Evolutionary conservation across 1,140 invertebrate species (phyloP).

Genomic region (Pogonognathellus flavescens): DNA sequence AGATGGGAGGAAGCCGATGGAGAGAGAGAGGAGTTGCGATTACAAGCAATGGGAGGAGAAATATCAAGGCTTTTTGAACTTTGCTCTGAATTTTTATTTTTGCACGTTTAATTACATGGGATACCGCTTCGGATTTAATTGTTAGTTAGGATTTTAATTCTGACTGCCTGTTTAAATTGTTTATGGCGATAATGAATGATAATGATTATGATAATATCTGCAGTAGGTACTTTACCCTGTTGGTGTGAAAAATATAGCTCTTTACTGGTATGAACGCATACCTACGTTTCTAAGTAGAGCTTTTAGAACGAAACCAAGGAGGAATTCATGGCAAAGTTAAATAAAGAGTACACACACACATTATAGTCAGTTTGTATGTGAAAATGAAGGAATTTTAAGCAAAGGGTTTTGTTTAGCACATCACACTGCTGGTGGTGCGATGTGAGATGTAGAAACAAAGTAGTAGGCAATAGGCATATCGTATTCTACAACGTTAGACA

Average conservation of each 20-base stretch:
- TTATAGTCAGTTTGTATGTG: slow-evolving; percentile 2
- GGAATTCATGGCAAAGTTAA: slow-evolving; percentile 27
- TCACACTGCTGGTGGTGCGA: neutral
- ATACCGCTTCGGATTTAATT: slow-evolving; percentile 42
- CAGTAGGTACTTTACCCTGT: neutral
- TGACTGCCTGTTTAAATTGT: slow-evolving; percentile 7
- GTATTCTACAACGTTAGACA: neutral
- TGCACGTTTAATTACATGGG: slow-evolving; percentile 33
- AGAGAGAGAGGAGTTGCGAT: slow-evolving; percentile 19
- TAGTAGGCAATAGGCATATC: neutral
- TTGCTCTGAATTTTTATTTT: slow-evolving; percentile 31
- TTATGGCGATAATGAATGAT: slow-evolving; percentile 15
- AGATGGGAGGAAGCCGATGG: slow-evolving; percentile 26
- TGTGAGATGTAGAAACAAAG: slow-evolving; percentile 12
- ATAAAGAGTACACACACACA: neutral
- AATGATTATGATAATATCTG: neutral
- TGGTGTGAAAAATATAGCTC: neutral
- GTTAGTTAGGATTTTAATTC: slow-evolving; percentile 30
- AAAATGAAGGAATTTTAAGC: slow-evolving; percentile 39
- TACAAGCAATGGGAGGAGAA: slow-evolving; percentile 43
- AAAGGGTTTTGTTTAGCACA: slow-evolving; percentile 15
- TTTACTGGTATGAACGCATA: too few species aligned
- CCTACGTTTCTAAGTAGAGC: neutral
- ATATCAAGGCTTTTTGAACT: slow-evolving; percentile 7
- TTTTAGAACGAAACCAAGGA: neutral